Conservation (phyloP, 2,113 vertebrate genomes). For the Pyxicephalus adspersus region DNA sequence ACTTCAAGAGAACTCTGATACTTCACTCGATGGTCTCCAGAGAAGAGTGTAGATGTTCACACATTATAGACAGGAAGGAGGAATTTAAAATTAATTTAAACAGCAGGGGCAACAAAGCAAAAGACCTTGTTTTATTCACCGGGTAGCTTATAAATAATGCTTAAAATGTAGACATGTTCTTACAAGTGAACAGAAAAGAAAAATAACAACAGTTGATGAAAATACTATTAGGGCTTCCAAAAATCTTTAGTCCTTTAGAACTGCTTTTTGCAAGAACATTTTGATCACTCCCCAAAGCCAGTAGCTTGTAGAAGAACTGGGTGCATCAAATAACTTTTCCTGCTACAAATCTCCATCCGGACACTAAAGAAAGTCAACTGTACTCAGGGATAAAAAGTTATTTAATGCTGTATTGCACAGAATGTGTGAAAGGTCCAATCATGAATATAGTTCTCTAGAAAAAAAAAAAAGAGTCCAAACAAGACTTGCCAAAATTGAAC, state of each 20-base stretch:
- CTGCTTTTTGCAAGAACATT: constrained; percentile 41
- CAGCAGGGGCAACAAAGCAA: constrained; percentile 66
- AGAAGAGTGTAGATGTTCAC: constrained; percentile 64
- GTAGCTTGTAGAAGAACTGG: constrained; percentile 56
- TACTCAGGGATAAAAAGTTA: constrained; percentile 73
- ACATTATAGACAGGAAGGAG: constrained; percentile 66
- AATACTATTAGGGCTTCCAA: constrained; percentile 65
- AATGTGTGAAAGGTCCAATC: constrained; percentile 58
- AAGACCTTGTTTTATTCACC: constrained; percentile 65
- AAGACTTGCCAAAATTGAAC: constrained; percentile 59
- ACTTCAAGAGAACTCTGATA: constrained; percentile 67
- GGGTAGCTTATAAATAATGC: constrained; percentile 62
- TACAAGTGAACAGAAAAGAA: constrained; percentile 63
- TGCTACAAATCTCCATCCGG: constrained; percentile 50
- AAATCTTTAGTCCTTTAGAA: constrained; percentile 56
- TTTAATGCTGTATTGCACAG: constrained; percentile 48
- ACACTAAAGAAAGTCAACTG: constrained; percentile 68
- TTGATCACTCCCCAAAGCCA: constrained; percentile 57
- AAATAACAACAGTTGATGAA: constrained; percentile 61
- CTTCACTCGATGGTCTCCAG: constrained; percentile 68
- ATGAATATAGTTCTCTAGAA: constrained; percentile 62
- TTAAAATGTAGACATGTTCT: constrained; percentile 62
- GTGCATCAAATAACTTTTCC: constrained; percentile 25
- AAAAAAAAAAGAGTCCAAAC: constrained; percentile 57
- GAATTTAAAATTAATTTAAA: constrained; percentile 74